Percentiles rank a stretch among this genome's conserved stretches.
Conservation (phyloP, 2,113 vertebrate genomes). For the Thunnus maccoyii region DNA sequence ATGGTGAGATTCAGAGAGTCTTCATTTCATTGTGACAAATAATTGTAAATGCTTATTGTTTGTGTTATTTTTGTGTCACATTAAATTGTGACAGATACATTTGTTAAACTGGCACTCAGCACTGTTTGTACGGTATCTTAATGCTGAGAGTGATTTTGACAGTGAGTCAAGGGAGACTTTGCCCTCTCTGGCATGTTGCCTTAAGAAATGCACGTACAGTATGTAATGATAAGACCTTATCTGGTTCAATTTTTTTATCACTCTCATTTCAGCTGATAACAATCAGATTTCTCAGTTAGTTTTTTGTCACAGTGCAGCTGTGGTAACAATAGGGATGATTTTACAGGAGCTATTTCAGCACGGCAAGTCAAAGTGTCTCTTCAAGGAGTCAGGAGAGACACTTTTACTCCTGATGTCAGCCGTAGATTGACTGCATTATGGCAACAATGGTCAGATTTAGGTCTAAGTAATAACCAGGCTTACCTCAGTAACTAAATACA, state of each 20-base stretch:
- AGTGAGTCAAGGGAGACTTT: constrained; percentile 56
- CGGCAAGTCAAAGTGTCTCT: not conserved
- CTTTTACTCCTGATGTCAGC: not conserved
- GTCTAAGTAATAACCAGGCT: not conserved
- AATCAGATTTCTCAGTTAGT: constrained; percentile 44
- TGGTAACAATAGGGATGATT: constrained; percentile 17
- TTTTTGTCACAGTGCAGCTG: constrained; percentile 37
- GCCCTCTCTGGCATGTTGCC: constrained; percentile 55
- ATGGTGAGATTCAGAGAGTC: not conserved
- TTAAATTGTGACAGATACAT: not conserved
- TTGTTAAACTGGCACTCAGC: constrained; percentile 20
- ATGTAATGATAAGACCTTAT: constrained; percentile 69
- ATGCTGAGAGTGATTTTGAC: constrained; percentile 46
- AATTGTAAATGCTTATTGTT: not conserved
- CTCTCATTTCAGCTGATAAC: constrained; percentile 58
- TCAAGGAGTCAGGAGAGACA: not conserved
- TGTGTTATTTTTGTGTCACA: not conserved
- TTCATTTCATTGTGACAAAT: not conserved
- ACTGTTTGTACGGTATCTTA: constrained; percentile 23
- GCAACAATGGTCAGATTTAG: constrained; percentile 2
- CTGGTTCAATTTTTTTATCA: constrained; percentile 56
- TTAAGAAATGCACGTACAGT: constrained; percentile 52
- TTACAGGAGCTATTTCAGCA: not conserved
- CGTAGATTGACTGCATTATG: not conserved
- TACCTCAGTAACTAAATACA: not conserved